phyloP scores from a whole-genome alignment of 2,797 vertebrate genomes.

The Xerus rutilus region DNA sequence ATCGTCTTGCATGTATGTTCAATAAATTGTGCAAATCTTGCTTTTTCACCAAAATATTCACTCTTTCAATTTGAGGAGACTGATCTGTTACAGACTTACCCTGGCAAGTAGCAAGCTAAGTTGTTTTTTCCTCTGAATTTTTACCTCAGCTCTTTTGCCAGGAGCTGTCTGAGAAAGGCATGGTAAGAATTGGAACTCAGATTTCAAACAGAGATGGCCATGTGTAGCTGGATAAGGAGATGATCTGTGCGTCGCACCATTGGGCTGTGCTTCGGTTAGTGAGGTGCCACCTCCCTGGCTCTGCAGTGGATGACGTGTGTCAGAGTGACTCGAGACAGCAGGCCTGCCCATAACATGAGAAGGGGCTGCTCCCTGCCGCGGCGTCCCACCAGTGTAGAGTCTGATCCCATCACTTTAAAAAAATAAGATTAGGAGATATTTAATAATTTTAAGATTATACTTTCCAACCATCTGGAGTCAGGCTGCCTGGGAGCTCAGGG shows the following conservation, averaged over 20 bases:
- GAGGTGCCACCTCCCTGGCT: not conserved
- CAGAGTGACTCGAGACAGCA: not conserved
- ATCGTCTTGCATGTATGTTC: not conserved
- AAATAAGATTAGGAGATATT: not conserved
- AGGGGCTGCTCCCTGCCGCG: not conserved
- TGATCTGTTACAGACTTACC: not conserved
- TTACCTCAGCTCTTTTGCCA: not conserved
- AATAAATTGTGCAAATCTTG: not conserved
- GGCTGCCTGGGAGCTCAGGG: not conserved
- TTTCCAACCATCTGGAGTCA: not conserved
- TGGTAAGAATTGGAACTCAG: not conserved
- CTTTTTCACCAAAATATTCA: not conserved
- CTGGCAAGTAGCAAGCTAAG: not conserved
- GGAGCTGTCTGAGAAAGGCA: not conserved
- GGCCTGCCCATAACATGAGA: not conserved
- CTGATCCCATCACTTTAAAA: not conserved
- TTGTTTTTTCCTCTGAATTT: not conserved
- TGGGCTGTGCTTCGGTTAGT: not conserved
- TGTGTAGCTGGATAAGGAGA: not conserved
- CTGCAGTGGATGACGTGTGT: not conserved
- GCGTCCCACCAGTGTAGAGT: not conserved
- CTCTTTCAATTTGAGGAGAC: not conserved
- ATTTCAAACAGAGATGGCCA: not conserved
- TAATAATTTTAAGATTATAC: not conserved
- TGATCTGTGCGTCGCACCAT: not conserved